These are phyloP conservation scores for Masticophis lateralis DNA, from an alignment of 2,797 vertebrate species.

Conservation along the genomic window DNA sequence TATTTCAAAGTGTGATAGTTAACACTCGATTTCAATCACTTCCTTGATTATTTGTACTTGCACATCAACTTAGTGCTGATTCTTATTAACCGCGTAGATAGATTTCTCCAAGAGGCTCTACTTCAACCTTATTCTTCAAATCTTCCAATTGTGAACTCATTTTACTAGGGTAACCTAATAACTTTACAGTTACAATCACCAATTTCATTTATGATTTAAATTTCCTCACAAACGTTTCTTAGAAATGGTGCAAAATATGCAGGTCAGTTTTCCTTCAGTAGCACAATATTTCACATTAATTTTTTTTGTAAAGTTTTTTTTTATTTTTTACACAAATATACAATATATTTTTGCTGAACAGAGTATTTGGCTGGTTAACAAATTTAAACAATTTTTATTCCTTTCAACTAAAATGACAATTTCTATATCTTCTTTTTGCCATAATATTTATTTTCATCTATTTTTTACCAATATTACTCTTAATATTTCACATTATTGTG, in stretches of 20 bases:
- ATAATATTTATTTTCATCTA: too few species aligned
- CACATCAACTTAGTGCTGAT: not conserved
- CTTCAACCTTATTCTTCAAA: not conserved
- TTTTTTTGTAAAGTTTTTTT: too few species aligned
- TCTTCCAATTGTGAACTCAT: not conserved
- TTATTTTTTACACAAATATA: too few species aligned
- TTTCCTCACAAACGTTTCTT: not conserved
- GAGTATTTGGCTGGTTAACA: too few species aligned
- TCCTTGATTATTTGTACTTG: slow-evolving; percentile 7
- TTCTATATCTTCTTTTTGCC: too few species aligned
- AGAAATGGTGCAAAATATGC: not conserved
- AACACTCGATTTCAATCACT: slow-evolving; percentile 2
- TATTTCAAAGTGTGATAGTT: slow-evolving; percentile 13
- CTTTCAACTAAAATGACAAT: too few species aligned
- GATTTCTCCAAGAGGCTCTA: not conserved
- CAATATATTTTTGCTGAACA: too few species aligned
- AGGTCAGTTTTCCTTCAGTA: not conserved
- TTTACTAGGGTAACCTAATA: not conserved
- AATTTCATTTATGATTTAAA: slow-evolving; percentile 11
- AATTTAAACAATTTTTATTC: too few species aligned
- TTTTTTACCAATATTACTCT: too few species aligned
- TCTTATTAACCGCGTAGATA: not conserved
- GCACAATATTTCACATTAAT: not conserved
- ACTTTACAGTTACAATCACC: not conserved
- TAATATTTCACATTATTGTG: not conserved